Evolutionary conservation across 2,888 invertebrate species (phyloP).

Genomic region (Allygus modestus): DNA sequence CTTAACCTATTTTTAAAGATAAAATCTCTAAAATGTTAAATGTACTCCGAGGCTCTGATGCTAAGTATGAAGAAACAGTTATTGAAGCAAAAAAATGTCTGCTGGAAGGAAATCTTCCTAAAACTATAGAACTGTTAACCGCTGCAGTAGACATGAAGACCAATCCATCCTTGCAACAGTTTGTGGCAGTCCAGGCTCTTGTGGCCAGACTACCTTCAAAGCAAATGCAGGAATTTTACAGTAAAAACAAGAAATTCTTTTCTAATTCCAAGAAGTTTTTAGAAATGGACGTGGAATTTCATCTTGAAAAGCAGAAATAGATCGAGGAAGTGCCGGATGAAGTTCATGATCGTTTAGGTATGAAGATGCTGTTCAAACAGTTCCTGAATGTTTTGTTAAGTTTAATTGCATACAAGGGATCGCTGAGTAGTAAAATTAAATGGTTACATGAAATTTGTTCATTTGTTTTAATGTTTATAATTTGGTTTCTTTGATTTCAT

Average conservation of each 20-base stretch:
- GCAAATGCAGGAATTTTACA: conserved; percentile 24
- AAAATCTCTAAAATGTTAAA: too few species aligned
- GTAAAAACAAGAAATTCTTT: conserved; percentile 23
- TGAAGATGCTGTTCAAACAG: too few species aligned
- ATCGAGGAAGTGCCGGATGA: not conserved
- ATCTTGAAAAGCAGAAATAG: conserved; percentile 35
- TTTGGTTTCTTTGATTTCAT: too few species aligned
- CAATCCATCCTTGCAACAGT: not conserved
- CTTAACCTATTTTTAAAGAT: too few species aligned
- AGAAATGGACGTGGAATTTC: conserved; percentile 31
- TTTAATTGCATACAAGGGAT: too few species aligned
- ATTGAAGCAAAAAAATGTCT: conserved; percentile 3
- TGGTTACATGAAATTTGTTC: too few species aligned
- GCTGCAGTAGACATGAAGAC: not conserved
- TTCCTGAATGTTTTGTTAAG: too few species aligned
- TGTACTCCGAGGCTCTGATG: not conserved
- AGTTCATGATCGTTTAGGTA: too few species aligned
- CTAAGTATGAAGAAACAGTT: not conserved
- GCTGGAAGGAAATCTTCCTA: conserved; percentile 14
- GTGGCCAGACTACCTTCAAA: not conserved
- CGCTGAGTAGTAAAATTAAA: too few species aligned
- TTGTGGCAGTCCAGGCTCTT: not conserved
- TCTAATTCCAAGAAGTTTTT: conserved; percentile 30
- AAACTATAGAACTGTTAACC: not conserved
- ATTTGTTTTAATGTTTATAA: too few species aligned